Conservation (phyloP, 1,140 invertebrate species). For the Bombus superbus region DNA sequence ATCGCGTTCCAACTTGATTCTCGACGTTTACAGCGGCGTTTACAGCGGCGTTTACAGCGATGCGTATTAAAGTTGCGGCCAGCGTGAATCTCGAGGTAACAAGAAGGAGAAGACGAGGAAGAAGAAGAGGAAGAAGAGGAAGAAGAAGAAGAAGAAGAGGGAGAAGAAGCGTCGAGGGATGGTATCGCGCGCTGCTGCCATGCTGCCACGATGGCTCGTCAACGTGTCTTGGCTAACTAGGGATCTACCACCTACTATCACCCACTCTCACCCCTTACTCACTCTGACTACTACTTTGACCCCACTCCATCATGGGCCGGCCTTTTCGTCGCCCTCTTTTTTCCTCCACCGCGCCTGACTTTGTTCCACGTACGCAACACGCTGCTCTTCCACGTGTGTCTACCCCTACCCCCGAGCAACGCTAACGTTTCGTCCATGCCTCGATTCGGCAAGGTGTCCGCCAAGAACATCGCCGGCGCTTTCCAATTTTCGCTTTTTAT, state of each 20-base stretch:
- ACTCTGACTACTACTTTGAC: conserved; percentile 64
- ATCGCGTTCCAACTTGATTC: background rate
- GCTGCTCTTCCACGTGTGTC: conserved; percentile 41
- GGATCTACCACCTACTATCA: conserved; percentile 77
- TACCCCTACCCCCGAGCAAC: conserved; percentile 25
- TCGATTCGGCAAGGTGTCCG: conserved; percentile 4
- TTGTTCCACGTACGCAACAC: conserved; percentile 16
- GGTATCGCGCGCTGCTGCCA: conserved; percentile 67
- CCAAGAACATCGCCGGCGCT: background rate
- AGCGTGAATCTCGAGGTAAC: background rate
- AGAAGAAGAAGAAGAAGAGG: background rate
- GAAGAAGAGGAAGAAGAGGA: background rate
- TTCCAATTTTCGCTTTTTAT: background rate
- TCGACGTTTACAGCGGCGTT: background rate
- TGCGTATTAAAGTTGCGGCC: background rate
- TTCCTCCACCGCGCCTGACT: conserved; percentile 17
- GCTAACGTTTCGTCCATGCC: conserved; percentile 22
- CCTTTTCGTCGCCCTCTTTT: conserved; percentile 59
- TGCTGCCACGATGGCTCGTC: conserved; percentile 75
- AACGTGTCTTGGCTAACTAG: conserved; percentile 79
- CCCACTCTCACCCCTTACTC: conserved; percentile 76
- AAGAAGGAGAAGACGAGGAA: background rate
- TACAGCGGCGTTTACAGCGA: background rate
- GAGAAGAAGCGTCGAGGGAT: conserved; percentile 31
- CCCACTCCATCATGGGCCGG: conserved; percentile 68